A percentile compares a stretch with the other conserved stretches of the same genome.
Evolutionary conservation across 1,140 invertebrate genomes (phyloP).

Genomic region (Papilio machaon): DNA sequence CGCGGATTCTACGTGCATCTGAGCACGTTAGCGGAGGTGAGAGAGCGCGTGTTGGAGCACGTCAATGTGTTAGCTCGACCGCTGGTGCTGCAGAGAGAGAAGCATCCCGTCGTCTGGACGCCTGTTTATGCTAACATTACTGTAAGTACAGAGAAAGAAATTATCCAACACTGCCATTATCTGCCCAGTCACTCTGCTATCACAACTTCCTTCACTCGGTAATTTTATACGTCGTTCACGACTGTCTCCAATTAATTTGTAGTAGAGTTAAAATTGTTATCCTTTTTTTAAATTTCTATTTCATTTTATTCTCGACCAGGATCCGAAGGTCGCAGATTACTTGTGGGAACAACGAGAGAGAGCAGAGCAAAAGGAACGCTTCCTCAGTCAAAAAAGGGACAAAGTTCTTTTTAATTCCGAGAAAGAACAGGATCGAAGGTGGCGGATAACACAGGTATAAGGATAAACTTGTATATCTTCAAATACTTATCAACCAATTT

Average conservation of each 20-base stretch:
- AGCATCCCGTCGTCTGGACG: conserved; percentile 94
- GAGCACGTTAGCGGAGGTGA: conserved; percentile 94
- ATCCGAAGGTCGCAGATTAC: conserved; percentile 94
- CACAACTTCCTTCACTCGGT: not conserved
- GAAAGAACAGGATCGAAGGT: conserved; percentile 83
- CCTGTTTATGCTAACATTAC: conserved; percentile 95
- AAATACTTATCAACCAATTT: not conserved
- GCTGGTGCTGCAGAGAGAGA: conserved; percentile 89
- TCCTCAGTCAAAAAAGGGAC: conserved; percentile 84
- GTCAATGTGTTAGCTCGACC: conserved; percentile 95
- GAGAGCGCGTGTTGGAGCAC: conserved; percentile 96
- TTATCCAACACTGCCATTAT: too few relatives aligned
- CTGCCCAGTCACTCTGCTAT: too few relatives aligned
- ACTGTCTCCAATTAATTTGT: not conserved
- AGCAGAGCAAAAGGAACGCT: conserved; percentile 88
- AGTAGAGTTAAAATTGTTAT: not conserved
- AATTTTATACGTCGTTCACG: not conserved
- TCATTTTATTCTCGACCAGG: too few relatives aligned
- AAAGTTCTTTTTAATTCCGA: conserved; percentile 81
- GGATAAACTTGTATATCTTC: not conserved
- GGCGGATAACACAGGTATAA: conserved; percentile 74
- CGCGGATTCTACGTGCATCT: conserved; percentile 97
- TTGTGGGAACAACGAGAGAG: conserved; percentile 92
- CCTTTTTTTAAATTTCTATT: not conserved
- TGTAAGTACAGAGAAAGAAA: conserved; percentile 78